Evolutionary conservation across 2,113 vertebrate species (phyloP).

Genomic region (Percopsis transmontana): DNA sequence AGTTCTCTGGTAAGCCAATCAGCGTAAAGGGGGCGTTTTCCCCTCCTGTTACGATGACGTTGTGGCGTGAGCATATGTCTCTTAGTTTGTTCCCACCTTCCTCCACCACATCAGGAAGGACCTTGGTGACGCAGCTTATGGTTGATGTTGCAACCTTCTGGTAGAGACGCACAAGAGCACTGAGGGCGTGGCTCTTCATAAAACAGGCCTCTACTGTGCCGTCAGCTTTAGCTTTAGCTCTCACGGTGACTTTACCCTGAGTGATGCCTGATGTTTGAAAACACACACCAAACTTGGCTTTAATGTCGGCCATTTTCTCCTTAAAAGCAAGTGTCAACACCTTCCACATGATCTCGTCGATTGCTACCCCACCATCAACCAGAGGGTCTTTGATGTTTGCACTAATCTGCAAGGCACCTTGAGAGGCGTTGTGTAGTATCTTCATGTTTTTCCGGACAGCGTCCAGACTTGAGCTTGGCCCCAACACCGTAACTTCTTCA

Average conservation of each 20-base stretch:
- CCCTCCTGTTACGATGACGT: not conserved
- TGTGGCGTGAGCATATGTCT: not conserved
- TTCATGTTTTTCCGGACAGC: not conserved
- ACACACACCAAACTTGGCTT: conserved; percentile 53
- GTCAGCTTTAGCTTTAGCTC: not conserved
- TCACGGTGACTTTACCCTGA: conserved; percentile 22
- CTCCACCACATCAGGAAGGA: not conserved
- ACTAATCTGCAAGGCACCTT: not conserved
- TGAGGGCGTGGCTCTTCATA: conserved; percentile 46
- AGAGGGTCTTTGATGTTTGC: conserved; percentile 46
- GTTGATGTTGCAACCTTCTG: conserved; percentile 42
- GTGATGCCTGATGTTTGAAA: not conserved
- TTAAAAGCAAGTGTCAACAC: not conserved
- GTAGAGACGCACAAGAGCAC: conserved; percentile 60
- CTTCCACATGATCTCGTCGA: conserved; percentile 39
- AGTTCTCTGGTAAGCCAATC: conserved; percentile 43
- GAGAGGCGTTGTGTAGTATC: not conserved
- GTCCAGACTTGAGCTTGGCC: conserved; percentile 1
- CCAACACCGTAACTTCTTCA: conserved; percentile 24
- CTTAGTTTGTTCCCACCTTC: not conserved
- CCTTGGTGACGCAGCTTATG: not conserved
- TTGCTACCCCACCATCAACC: conserved; percentile 1
- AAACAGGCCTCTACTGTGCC: not conserved
- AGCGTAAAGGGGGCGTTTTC: not conserved
- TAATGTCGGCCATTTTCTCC: conserved; percentile 7